Percentiles rank a stretch among this genome's conserved stretches.
phyloP scores from a whole-genome alignment of 2,113 vertebrate genomes.

The Apodemus sylvaticus region DNA sequence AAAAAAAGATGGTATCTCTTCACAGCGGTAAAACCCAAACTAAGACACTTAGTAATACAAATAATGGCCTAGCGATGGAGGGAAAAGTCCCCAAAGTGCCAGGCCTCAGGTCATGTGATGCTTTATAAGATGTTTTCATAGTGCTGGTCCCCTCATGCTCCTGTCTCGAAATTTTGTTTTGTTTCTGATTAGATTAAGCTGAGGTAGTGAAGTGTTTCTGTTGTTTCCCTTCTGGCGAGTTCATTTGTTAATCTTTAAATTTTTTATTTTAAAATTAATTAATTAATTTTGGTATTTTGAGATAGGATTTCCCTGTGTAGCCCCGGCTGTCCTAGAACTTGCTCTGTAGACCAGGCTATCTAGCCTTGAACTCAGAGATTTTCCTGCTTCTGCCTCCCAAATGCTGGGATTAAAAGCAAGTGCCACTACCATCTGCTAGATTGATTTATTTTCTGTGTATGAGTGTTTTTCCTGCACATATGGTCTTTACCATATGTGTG shows the following conservation, averaged over 20 bases:
- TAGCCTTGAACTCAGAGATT: neutral
- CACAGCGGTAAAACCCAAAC: too few relatives aligned
- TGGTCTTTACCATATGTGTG: neutral
- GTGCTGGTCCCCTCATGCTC: neutral
- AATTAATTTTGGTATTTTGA: neutral
- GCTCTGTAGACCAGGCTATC: neutral
- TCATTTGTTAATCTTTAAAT: neutral
- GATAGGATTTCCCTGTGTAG: neutral
- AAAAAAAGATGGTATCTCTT: too few relatives aligned
- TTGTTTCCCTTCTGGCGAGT: neutral
- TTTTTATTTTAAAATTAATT: neutral
- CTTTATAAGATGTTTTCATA: neutral
- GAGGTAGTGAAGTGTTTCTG: neutral
- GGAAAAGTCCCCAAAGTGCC: neutral
- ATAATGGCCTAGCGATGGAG: neutral
- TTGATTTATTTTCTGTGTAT: neutral
- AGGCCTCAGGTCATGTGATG: neutral
- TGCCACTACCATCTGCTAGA: neutral
- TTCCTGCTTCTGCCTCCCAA: neutral
- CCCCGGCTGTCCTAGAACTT: neutral
- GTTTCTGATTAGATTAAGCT: neutral
- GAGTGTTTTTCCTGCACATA: neutral
- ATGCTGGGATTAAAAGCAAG: neutral
- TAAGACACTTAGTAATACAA: neutral
- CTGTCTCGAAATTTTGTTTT: neutral